Evolutionary conservation across 2,797 vertebrate genomes (phyloP).

Genomic region (Sphenodon punctatus): DNA sequence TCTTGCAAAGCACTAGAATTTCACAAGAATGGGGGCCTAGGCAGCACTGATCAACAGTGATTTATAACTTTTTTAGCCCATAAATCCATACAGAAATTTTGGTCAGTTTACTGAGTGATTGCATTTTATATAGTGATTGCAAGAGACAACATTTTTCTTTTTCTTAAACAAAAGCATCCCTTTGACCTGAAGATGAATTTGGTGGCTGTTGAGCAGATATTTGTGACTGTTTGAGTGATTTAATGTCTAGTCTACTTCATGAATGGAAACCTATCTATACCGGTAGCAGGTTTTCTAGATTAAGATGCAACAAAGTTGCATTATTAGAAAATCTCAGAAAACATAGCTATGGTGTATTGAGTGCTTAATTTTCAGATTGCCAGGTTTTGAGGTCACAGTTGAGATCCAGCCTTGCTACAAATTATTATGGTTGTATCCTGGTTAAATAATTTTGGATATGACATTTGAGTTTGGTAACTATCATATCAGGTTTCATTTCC

Average conservation of each 20-base stretch:
- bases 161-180: no score
- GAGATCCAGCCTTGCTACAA: background rate
- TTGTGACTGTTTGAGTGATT: background rate
- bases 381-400: background rate
- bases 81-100: no score
- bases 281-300: background rate
- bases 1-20: background rate
- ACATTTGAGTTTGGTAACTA: background rate
- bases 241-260: background rate
- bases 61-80: background rate
- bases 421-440: background rate
- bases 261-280: fast-evolving
- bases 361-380: no score
- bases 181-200: background rate
- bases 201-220: background rate
- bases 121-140: background rate
- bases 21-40: background rate
- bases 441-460: background rate
- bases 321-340: no score
- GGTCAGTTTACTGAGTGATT: background rate
- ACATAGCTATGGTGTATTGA: no score
- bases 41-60: background rate
- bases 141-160: background rate
- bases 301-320: background rate
- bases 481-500: background rate